phyloP scores from a whole-genome alignment of 2,888 invertebrate species.

The Cephus nigrinus region DNA sequence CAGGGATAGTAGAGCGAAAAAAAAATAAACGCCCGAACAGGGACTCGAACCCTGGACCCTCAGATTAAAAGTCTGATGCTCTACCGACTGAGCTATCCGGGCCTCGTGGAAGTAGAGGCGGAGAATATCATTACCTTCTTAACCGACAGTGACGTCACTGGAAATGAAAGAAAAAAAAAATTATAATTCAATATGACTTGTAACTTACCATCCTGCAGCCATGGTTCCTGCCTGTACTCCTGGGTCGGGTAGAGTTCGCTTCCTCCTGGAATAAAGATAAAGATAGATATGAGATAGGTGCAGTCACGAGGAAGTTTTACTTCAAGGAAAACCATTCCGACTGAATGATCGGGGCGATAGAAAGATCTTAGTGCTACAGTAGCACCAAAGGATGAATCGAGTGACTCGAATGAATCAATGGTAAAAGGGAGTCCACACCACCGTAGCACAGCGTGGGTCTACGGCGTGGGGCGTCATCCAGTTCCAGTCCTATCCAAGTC shows the following conservation, averaged over 20 bases:
- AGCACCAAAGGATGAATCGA: background rate
- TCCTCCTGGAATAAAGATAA: conserved; percentile 31
- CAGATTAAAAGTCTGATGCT: conserved; percentile 24
- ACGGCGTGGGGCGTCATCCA: background rate
- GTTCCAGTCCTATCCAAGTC: background rate
- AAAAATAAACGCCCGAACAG: conserved; percentile 39
- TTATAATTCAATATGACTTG: background rate
- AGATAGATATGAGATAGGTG: background rate
- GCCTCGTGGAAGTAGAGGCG: background rate
- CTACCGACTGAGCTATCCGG: conserved; percentile 2
- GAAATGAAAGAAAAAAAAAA: background rate
- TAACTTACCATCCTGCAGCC: conserved; percentile 58
- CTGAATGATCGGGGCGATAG: background rate
- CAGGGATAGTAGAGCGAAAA: background rate
- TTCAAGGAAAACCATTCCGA: background rate
- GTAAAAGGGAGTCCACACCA: background rate
- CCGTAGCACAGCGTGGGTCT: background rate
- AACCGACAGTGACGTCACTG: background rate
- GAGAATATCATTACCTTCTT: background rate
- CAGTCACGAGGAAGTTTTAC: background rate
- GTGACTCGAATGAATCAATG: background rate
- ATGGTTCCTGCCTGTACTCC: conserved; percentile 56
- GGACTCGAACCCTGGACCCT: conserved; percentile 42
- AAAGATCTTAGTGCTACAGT: background rate
- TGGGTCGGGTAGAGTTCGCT: conserved; percentile 49